Percentiles rank a stretch among this genome's conserved stretches.
Evolutionary conservation across 2,113 vertebrate genomes (phyloP).

Genomic region (Tichodroma muraria): DNA sequence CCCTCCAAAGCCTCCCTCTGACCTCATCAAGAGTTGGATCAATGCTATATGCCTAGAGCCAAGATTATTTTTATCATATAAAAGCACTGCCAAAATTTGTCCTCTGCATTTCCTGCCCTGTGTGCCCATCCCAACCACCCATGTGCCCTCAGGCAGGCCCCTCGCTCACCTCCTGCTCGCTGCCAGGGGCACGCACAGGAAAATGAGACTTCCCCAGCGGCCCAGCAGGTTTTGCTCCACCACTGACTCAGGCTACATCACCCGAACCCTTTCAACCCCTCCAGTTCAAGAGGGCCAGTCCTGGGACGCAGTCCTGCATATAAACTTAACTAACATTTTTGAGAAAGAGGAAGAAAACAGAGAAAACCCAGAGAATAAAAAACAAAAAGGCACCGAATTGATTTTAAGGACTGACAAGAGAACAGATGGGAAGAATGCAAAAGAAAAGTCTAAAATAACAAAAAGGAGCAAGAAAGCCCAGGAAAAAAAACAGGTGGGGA

Average conservation of each 20-base stretch:
- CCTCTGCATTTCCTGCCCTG: background rate
- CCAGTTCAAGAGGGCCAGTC: background rate
- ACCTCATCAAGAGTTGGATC: constrained; percentile 14
- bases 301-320: accelerated
- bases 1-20: background rate
- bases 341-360: background rate
- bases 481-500: accelerated
- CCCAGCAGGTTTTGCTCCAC: background rate
- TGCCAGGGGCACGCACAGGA: background rate
- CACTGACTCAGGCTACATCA: background rate
- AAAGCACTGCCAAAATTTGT: background rate
- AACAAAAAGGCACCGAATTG: background rate
- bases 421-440: background rate
- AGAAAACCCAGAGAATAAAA: background rate
- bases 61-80: constrained; percentile 30
- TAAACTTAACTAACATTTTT: background rate
- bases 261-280: background rate
- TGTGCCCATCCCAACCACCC: background rate
- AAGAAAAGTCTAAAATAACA: background rate
- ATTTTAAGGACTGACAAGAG: background rate
- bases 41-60: background rate
- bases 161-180: background rate
- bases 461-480: background rate
- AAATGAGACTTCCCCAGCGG: background rate
- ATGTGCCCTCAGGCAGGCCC: background rate